A percentile compares a stretch with the other conserved stretches of the same genome.
phyloP scores from a whole-genome alignment of 2,888 invertebrate genomes.

The Tipula unca region DNA sequence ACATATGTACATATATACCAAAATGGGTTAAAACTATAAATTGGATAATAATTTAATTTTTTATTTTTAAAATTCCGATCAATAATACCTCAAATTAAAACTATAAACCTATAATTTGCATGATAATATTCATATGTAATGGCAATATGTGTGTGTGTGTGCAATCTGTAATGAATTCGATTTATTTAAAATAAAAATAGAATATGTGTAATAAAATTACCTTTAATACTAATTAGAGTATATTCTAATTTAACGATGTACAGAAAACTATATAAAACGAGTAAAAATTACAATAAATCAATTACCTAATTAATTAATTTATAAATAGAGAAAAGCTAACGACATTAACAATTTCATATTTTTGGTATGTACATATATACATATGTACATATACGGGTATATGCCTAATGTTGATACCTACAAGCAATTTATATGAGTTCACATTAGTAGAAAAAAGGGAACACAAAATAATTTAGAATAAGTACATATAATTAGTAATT shows the following conservation, averaged over 20 bases:
- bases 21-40: not conserved
- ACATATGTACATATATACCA: not conserved
- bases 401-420: too few relatives aligned
- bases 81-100: slow-evolving; percentile 8
- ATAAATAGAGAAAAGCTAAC: not conserved
- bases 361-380: not conserved
- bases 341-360: not conserved
- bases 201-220: not conserved
- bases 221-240: not conserved
- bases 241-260: not conserved
- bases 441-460: too few relatives aligned
- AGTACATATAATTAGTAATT: too few relatives aligned
- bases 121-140: not conserved
- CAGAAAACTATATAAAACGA: not conserved
- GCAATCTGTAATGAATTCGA: not conserved
- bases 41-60: not conserved
- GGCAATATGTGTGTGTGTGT: not conserved
- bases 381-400: not conserved
- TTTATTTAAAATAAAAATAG: not conserved
- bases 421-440: not conserved
- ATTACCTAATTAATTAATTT: not conserved
- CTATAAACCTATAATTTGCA: not conserved
- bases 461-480: too few relatives aligned
- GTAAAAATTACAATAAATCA: not conserved
- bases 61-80: not conserved